Conservation (phyloP, 1,140 invertebrate species). For the Drosophila mayri region DNA sequence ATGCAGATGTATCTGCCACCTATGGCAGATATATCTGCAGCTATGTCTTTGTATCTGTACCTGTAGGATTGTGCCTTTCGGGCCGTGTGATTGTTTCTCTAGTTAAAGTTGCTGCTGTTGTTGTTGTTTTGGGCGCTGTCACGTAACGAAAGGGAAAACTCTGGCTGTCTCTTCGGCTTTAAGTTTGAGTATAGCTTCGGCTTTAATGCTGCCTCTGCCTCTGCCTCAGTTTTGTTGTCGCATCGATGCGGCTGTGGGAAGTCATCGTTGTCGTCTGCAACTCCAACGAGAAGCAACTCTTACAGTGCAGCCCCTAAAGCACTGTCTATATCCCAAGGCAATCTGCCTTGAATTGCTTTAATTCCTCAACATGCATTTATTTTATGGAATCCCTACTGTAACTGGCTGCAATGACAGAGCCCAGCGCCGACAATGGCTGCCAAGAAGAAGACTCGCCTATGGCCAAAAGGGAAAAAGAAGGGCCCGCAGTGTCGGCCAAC, state of each 20-base stretch:
- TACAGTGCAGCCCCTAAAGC: conserved; percentile 1
- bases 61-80: conserved; percentile 55
- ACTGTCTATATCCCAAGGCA: background rate
- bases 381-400: conserved; percentile 13
- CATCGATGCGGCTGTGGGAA: conserved; percentile 70
- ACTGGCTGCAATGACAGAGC: conserved; percentile 66
- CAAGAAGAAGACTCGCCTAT: conserved; percentile 43
- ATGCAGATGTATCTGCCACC: conserved; percentile 60
- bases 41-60: conserved; percentile 29
- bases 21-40: conserved; percentile 36
- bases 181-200: conserved; percentile 24
- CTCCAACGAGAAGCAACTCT: conserved; percentile 7
- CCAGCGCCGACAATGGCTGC: conserved; percentile 48
- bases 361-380: background rate
- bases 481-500: conserved; percentile 64
- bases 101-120: conserved; percentile 6
- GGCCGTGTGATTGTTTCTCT: conserved; percentile 59
- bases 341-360: background rate
- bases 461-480: conserved; percentile 24
- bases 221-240: conserved; percentile 48
- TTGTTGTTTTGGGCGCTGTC: conserved; percentile 58
- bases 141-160: conserved; percentile 73
- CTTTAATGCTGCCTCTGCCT: conserved; percentile 24
- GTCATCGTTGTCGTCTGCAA: conserved; percentile 55
- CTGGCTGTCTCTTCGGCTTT: conserved; percentile 45